Evolutionary conservation across 2,797 vertebrate genomes (phyloP).

Genomic region (Gallinago solitaria): DNA sequence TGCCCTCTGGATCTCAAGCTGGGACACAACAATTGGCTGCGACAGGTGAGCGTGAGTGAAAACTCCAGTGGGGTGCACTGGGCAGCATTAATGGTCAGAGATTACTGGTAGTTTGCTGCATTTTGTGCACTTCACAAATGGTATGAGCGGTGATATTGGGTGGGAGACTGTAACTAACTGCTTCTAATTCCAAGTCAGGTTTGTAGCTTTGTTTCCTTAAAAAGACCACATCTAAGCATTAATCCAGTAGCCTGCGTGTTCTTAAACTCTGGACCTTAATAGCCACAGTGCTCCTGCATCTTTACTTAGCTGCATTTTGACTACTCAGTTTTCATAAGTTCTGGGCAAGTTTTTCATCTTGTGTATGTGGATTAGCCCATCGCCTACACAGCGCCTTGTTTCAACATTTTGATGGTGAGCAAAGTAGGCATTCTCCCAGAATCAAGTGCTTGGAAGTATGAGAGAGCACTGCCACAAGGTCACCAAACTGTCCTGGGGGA

Average conservation of each 20-base stretch:
- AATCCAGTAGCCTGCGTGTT: background rate
- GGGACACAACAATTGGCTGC: slow-evolving; percentile 98
- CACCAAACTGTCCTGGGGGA: accelerated
- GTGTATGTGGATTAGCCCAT: background rate
- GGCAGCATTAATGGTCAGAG: background rate
- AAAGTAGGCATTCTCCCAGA: background rate
- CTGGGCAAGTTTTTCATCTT: background rate
- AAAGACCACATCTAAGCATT: background rate
- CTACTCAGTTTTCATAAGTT: background rate
- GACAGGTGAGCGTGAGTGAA: slow-evolving; percentile 81
- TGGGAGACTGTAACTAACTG: background rate
- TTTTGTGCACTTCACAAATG: background rate
- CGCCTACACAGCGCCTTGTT: too few species aligned
- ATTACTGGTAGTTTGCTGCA: background rate
- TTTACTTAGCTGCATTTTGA: background rate
- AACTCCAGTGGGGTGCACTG: background rate
- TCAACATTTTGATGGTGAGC: background rate
- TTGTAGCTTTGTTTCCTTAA: background rate
- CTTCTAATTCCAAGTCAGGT: background rate
- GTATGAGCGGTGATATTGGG: background rate
- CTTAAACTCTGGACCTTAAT: background rate
- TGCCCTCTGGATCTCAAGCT: slow-evolving; percentile 91
- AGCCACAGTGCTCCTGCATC: accelerated
- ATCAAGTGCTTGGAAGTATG: background rate
- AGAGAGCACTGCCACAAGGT: accelerated